Conservation (phyloP, 37 sponge, comb jelly and placozoan genomes). For the Cliona cf. orientalis region DNA sequence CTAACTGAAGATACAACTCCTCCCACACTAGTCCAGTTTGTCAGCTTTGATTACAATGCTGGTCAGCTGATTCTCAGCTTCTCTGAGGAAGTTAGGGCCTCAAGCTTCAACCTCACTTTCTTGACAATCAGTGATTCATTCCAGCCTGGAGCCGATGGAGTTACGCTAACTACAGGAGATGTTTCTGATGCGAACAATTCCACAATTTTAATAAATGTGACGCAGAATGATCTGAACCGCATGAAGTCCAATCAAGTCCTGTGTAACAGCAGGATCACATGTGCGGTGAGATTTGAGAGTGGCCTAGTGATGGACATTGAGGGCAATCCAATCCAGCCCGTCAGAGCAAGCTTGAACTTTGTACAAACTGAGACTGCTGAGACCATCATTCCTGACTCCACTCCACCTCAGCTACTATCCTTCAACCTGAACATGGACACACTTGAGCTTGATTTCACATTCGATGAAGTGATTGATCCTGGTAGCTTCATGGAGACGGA, state of each 20-base stretch:
- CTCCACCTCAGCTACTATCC: conserved; percentile 71
- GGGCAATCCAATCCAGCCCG: conserved; percentile 67
- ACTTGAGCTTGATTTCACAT: conserved; percentile 52
- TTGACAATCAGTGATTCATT: conserved; percentile 57
- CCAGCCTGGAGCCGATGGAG: conserved; percentile 17
- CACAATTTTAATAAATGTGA: conserved; percentile 54
- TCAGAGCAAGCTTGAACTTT: conserved; percentile 13
- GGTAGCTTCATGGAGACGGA: conserved; percentile 49
- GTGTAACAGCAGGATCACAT: conserved; percentile 39
- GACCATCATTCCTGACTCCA: conserved; percentile 56
- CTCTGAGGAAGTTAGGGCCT: conserved; percentile 77
- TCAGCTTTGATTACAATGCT: conserved; percentile 72
- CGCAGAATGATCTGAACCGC: conserved; percentile 57
- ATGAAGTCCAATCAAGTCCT: conserved; percentile 52
- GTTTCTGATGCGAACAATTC: conserved; percentile 37
- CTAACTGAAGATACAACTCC: conserved; percentile 57
- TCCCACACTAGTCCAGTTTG: conserved; percentile 72
- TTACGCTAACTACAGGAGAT: conserved; percentile 42
- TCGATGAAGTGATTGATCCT: conserved; percentile 82
- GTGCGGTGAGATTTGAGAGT: conserved; percentile 50
- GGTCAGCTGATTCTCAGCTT: conserved; percentile 76
- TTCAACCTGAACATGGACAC: conserved; percentile 77
- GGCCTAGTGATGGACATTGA: conserved; percentile 68
- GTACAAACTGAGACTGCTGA: conserved; percentile 30
- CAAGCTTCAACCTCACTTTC: conserved; percentile 63